Evolutionary conservation across 1,140 invertebrate species (phyloP), one percentile per base, ranked within the genome.

Genomic region (Penaeus japonicus): DNA sequence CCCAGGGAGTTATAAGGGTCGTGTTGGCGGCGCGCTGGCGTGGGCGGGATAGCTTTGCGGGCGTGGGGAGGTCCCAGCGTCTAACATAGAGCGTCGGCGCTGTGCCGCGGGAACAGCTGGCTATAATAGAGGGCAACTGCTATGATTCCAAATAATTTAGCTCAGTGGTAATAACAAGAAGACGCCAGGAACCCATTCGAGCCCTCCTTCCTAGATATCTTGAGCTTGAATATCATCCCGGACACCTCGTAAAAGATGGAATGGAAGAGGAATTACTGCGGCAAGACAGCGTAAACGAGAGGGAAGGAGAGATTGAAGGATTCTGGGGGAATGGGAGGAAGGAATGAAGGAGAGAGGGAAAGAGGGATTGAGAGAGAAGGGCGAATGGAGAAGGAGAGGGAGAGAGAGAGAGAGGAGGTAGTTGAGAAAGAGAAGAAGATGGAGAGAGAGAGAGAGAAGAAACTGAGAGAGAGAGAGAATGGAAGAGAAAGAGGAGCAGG

Each of bases 101-200:
- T 35, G 24, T 78, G 70, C 73, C 84, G 55, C 32, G 77, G 65
- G 39, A 83, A 53, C 87, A 88, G 87, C 80, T 88, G 87, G 70
- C 80, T 75, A 88, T 88, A 88, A 88, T 83, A 84, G 57, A 88
- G 78, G 87, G 65, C 87, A 82, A 88, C 80, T 78, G 65, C 87
- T 88, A 88, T 88, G 87, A 88, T 88, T 88, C 87, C 87, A 88
- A 88, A 88, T 88, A 88, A 88, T 88, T 88, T 88, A 88, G 81
- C 87, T 88, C 81, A 83, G 87, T 81, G 87, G 87, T 88, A 88
- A 88, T 88, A 88, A 88, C 79, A 75, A 83, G 81, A 85, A 75
- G 80, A 35, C 32, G 32, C 35, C 22, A 32, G 54, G 22, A 24
- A 5, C 59, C 85, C 5, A 15, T 62, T 86, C 79, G 73, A 27